These are phyloP conservation scores for Sebastes matsubarae DNA, from an alignment of 2,797 vertebrate genomes.

Conservation along the genomic window DNA sequence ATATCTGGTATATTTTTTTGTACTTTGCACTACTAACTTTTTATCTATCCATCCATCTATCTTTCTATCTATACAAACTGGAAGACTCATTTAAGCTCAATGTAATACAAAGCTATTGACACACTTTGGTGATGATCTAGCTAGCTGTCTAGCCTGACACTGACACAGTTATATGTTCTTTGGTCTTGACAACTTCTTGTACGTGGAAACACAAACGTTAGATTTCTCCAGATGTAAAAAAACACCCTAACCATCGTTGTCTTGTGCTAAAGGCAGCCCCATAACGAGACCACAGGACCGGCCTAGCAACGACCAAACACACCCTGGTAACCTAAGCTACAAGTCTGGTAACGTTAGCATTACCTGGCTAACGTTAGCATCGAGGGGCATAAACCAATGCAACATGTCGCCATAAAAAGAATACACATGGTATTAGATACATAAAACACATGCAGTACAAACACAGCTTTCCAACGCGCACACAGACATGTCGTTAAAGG, in stretches of 20 bases:
- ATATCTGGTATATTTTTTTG: too few relatives aligned
- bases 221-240: neutral
- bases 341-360: constrained; percentile 30
- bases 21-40: too few relatives aligned
- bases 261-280: neutral
- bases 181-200: neutral
- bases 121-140: neutral
- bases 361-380: constrained; percentile 43
- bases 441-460: neutral
- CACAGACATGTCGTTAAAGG: neutral
- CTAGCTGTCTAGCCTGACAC: neutral
- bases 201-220: neutral
- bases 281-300: constrained; percentile 22
- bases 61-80: neutral
- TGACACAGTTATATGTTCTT: neutral
- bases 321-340: constrained; percentile 56
- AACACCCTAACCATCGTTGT: too few relatives aligned
- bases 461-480: neutral
- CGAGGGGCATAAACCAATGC: neutral
- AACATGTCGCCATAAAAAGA: neutral
- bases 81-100: neutral
- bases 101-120: neutral
- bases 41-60: too few relatives aligned
- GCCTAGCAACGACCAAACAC: constrained; percentile 77
- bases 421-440: neutral